Base-by-base conservation (phyloP, 2,113 vertebrate genomes). In the Campylomormyrus tamandua region DNA sequence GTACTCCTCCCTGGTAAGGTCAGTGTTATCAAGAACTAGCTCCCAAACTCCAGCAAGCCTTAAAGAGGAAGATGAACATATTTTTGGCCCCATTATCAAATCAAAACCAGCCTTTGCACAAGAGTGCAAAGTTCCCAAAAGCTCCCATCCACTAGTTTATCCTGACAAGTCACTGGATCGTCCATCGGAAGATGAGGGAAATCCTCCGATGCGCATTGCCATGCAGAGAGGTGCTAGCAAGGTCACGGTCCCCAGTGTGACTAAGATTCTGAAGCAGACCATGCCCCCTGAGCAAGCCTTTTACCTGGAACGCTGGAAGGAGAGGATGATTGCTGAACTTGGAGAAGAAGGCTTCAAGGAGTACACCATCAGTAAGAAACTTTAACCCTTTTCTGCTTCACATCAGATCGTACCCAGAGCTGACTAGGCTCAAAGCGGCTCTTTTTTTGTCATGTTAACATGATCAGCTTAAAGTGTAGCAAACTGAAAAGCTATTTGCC, bases 281-380 rank as follows among this genome's bases (percentile, higher is more conserved):
- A 94, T 99, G 91, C 95, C 98, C 4, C 92, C 94, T 0, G 95
- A 97, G 87, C 98, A 99, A 93, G 84, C 92, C 24, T 98, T 97
- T 91, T 97, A 94, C 90, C 93, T 99, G 92, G 97, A 99, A 90
- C 97, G 97, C 19, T 99, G 98, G 98, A 98, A 95, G 92, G 96
- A 94, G 91, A 97, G 88, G 90, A 99, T 98, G 98, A 94, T 97
- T 77, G 93, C 93, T 62, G 92, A 99, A 88, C 96, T 99, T 3
- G 98, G 98, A 91, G 96, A 98, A 90, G 97, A 98, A 48, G 98
- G 98, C 50, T 99, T 99, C 93, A 95, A 93, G 77, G 95, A 97
- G 86, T 97, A 99, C 88, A 97, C 93, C 83, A 95, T 95, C 94
- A 97, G 98, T 99, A 93, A 91, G 93, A 89, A 0, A 27, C 10